phyloP scores from a whole-genome alignment of 2,797 vertebrate genomes.

The Parauchenoglanis ngamensis region DNA sequence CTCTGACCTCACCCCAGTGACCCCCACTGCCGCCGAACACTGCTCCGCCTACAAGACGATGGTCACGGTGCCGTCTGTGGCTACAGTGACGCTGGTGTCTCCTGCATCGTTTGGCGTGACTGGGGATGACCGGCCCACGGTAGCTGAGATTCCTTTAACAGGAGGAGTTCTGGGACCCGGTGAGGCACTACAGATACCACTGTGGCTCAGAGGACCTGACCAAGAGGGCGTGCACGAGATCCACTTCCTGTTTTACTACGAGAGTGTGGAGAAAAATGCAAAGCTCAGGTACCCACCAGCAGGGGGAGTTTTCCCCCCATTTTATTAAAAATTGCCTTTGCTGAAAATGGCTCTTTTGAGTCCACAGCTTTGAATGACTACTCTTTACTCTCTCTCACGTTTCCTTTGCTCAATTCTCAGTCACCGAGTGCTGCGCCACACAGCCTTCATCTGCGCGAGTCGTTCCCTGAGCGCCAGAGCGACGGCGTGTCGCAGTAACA shows the following conservation, averaged over 20 bases:
- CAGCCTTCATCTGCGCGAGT: conserved; percentile 93
- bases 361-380: not conserved
- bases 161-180: conserved; percentile 83
- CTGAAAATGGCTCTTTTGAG: not conserved
- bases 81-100: conserved; percentile 73
- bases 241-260: conserved; percentile 96
- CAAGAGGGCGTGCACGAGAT: conserved; percentile 97
- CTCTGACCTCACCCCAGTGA: conserved; percentile 80
- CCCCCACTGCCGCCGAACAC: conserved; percentile 86
- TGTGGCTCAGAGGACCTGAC: conserved; percentile 96
- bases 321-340: not conserved
- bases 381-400: not conserved
- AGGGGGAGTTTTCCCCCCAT: not conserved
- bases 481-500: conserved; percentile 86
- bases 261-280: conserved; percentile 84
- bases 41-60: conserved; percentile 93
- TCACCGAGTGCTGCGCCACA: conserved; percentile 92
- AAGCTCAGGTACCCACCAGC: conserved; percentile 80
- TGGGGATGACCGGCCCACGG: conserved; percentile 62
- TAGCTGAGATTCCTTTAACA: conserved; percentile 76
- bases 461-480: conserved; percentile 89
- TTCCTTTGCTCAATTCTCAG: conserved; percentile 64
- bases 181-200: conserved; percentile 87
- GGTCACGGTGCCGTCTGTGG: conserved; percentile 72
- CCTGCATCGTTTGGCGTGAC: conserved; percentile 73